These are phyloP conservation scores for Panurus biarmicus DNA, from an alignment of 2,113 vertebrate species.

Conservation along the genomic window DNA sequence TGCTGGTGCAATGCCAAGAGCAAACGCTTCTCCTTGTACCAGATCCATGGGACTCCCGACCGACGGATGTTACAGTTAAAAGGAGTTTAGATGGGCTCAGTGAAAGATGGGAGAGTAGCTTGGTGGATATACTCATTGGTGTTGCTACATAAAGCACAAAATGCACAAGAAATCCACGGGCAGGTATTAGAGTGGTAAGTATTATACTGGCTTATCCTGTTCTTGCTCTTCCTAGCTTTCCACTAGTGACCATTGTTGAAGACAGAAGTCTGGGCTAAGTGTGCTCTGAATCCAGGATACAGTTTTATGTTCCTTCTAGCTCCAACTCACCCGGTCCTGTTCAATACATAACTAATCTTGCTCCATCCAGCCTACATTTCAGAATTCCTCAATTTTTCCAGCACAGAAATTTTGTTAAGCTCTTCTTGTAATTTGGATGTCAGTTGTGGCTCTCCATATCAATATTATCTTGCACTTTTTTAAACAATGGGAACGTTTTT, in stretches of 20 bases:
- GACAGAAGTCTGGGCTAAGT: background rate
- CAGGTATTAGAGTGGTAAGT: background rate
- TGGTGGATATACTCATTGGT: background rate
- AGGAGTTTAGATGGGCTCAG: background rate
- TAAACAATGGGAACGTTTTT: fast-evolving
- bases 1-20: background rate
- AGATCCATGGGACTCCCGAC: background rate
- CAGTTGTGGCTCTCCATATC: background rate
- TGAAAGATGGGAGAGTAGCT: background rate
- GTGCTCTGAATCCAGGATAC: background rate
- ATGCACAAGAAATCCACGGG: background rate
- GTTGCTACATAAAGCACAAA: background rate
- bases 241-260: background rate
- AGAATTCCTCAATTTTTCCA: background rate
- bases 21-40: background rate
- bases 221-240: background rate
- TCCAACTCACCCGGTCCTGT: background rate
- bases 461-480: background rate
- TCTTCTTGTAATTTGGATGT: background rate
- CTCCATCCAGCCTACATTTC: background rate
- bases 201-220: background rate
- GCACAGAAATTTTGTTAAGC: background rate
- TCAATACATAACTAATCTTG: background rate
- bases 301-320: background rate
- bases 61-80: background rate